These are phyloP conservation scores for Aporrectodea caliginosa DNA, from an alignment of 1,140 invertebrate species.

Conservation along the genomic window DNA sequence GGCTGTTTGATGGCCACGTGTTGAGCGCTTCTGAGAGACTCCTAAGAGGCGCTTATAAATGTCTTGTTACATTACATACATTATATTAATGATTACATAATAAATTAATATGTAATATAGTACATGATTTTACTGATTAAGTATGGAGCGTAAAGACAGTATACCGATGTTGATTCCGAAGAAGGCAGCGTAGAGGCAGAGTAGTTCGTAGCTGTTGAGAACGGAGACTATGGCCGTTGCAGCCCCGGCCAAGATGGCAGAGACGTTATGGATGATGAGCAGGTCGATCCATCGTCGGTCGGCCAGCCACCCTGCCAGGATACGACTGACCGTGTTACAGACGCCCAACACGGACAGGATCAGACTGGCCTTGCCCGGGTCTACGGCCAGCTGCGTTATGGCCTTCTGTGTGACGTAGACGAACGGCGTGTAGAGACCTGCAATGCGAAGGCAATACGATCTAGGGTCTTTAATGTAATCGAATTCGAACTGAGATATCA, in stretches of 20 bases:
- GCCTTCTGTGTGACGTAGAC: constrained; percentile 67
- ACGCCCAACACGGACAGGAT: constrained; percentile 81
- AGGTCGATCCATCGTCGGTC: constrained; percentile 11
- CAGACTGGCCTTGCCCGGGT: constrained; percentile 60
- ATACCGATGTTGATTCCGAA: constrained; percentile 86
- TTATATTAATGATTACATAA: no score
- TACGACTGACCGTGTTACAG: constrained; percentile 64
- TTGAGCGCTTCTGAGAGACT: no score
- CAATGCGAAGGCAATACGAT: constrained; percentile 9
- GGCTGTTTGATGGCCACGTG: no score
- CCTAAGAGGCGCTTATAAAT: no score
- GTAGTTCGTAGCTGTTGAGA: constrained; percentile 58
- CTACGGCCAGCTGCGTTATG: constrained; percentile 47
- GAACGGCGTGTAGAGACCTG: constrained; percentile 89
- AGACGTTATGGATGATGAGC: constrained; percentile 38
- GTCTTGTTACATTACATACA: no score
- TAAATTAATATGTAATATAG: no score
- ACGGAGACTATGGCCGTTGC: constrained; percentile 75
- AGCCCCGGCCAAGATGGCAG: constrained; percentile 74
- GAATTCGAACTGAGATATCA: no score
- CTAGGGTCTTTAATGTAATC: no score
- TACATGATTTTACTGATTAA: no score
- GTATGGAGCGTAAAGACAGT: constrained; percentile 40
- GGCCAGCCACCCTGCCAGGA: constrained; percentile 43
- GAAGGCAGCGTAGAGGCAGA: constrained; percentile 73